Base-by-base conservation (phyloP, 1,140 invertebrate genomes). In the Phenacoccus solenopsis region DNA sequence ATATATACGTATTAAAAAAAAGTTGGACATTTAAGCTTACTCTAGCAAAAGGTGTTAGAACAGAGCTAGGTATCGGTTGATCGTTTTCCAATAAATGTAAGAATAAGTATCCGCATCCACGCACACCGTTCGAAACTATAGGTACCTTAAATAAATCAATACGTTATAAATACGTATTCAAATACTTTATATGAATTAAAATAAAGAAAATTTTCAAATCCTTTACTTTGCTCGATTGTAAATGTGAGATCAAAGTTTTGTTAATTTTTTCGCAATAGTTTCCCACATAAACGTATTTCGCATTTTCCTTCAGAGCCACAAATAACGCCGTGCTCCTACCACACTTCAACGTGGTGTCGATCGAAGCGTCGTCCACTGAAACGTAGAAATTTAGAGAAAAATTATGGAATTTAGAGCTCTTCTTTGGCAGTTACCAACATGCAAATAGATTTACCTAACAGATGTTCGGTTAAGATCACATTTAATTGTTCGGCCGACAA, bases 221-320 rank as follows among this genome's bases (percentile, higher is more conserved):
- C 22, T 10, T 20, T 24, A 64, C 38, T 77, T 86, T 85, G 71
- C 92, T 90, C 25, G 88, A 86, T 68, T 84, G 77, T 68, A 94
- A 81, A 76, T 88, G 87, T 9, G 77, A 78, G 12, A 92, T 78
- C 59, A 94, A 81, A 24, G 85, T 81, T 75, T 85, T 83, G 71
- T 84, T 84, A 27, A 93, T 82, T 76, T 87, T 88, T 61, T 87
- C 86, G 73, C 83, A 81, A 72, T 87, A 86, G 70, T 87, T 86
- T n/a, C 82, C 78, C 5, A 79, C 84, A 74, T 90, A 88, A 12
- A 96, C 74, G n/a, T 82, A 80, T 0, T 80, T 77, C 0, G 91
- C 84, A 1, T 88, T 86, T 81, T 95, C 92, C 79, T 96, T 97
- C n/a, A 98, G 79, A 9, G 87, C 87, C 24, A 96, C 91, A 75